phyloP scores from a whole-genome alignment of 2,113 vertebrate species.

The Charina bottae region DNA sequence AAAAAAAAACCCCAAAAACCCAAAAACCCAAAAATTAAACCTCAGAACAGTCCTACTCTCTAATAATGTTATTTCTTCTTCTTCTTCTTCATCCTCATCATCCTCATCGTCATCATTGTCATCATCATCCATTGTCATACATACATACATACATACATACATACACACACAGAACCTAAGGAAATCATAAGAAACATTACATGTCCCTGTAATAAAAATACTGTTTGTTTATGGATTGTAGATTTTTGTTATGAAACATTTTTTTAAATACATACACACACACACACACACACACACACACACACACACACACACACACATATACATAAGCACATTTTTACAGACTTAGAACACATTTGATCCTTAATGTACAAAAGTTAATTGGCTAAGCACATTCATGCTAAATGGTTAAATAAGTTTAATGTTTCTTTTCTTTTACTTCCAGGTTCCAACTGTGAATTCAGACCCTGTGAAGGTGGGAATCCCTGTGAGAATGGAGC shows the following conservation, averaged over 20 bases:
- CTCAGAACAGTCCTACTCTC: too few species aligned
- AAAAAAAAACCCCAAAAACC: too few species aligned
- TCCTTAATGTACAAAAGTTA: constrained; percentile 27
- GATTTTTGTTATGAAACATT: neutral
- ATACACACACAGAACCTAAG: neutral
- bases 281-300: too few species aligned
- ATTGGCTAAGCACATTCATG: neutral
- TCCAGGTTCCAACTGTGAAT: constrained; percentile 80
- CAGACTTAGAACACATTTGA: neutral
- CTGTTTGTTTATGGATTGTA: neutral
- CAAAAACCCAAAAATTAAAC: too few species aligned
- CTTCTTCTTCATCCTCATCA: too few species aligned
- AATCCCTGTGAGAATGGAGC: constrained; percentile 81
- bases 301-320: neutral
- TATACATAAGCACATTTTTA: neutral
- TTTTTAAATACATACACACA: neutral
- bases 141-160: too few species aligned
- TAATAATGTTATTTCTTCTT: too few species aligned
- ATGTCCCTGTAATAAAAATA: neutral
- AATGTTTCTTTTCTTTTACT: constrained; percentile 48
- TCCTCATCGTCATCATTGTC: too few species aligned
- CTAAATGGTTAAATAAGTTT: constrained; percentile 30
- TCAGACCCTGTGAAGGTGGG: constrained; percentile 77
- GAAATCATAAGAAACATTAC: neutral
- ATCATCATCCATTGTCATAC: too few species aligned